A percentile compares a stretch with the other conserved stretches of the same genome.
Conservation (phyloP, 2,888 invertebrate species). For the Thalpophila matura region DNA sequence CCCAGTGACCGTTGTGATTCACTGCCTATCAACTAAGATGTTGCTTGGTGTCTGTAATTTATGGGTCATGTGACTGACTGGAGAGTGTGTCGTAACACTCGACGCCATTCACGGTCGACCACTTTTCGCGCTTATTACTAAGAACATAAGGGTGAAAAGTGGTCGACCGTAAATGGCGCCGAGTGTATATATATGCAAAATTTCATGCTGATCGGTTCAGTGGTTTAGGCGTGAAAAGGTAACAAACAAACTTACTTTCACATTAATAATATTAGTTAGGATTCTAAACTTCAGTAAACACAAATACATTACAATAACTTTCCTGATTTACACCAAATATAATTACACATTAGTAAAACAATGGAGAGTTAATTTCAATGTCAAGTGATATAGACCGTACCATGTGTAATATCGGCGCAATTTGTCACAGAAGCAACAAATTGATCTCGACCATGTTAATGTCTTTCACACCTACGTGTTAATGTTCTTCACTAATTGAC, state of each 20-base stretch:
- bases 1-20: slow-evolving; percentile 6
- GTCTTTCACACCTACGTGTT: slow-evolving; percentile 36
- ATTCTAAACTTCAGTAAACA: too few relatives aligned
- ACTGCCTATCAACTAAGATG: slow-evolving; percentile 3
- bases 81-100: background rate
- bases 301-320: too few relatives aligned
- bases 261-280: too few relatives aligned
- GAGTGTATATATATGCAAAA: too few relatives aligned
- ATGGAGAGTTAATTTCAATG: slow-evolving; percentile 30
- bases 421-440: slow-evolving; percentile 26
- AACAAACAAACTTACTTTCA: too few relatives aligned
- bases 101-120: too few relatives aligned
- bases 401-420: slow-evolving; percentile 19
- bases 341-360: background rate
- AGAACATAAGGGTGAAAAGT: too few relatives aligned
- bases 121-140: too few relatives aligned
- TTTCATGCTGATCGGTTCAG: too few relatives aligned
- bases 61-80: background rate
- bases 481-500: slow-evolving; percentile 15
- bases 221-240: too few relatives aligned
- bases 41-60: background rate
- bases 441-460: slow-evolving; percentile 26
- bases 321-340: background rate
- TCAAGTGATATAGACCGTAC: too few relatives aligned
- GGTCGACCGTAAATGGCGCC: too few relatives aligned